Conservation (phyloP, 2,113 vertebrate species). For the Dendropsophus ebraccatus region DNA sequence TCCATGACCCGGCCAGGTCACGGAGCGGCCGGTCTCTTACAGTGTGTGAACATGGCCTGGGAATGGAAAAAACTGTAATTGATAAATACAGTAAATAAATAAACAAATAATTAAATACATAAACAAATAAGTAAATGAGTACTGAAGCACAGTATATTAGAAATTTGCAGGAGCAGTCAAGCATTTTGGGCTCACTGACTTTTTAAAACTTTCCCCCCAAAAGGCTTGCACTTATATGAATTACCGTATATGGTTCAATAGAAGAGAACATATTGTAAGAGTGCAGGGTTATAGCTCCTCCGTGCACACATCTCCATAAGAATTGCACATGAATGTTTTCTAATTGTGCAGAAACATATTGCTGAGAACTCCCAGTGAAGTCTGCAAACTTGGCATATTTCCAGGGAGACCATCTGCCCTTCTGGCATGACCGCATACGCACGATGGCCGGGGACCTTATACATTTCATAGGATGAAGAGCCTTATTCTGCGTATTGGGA, state of each 20-base stretch:
- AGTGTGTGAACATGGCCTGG: too few relatives aligned
- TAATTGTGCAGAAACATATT: conserved; percentile 28
- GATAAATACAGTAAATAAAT: too few relatives aligned
- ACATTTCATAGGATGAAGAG: background rate
- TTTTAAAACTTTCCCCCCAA: too few relatives aligned
- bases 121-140: too few relatives aligned
- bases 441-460: background rate
- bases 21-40: too few relatives aligned
- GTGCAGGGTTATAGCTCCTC: background rate
- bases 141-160: too few relatives aligned
- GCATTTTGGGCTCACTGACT: background rate
- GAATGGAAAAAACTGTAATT: too few relatives aligned
- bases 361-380: background rate
- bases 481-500: background rate
- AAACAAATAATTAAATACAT: too few relatives aligned
- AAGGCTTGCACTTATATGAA: too few relatives aligned
- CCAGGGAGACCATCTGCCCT: conserved; percentile 15
- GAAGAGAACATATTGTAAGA: background rate
- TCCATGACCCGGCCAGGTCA: too few relatives aligned
- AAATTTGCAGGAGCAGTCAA: too few relatives aligned
- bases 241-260: too few relatives aligned
- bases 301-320: background rate
- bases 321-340: background rate
- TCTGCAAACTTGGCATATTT: background rate
- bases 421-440: background rate